Base-by-base conservation (phyloP, 92 coral and sea anemone species). In the Phymanthus crucifer region DNA sequence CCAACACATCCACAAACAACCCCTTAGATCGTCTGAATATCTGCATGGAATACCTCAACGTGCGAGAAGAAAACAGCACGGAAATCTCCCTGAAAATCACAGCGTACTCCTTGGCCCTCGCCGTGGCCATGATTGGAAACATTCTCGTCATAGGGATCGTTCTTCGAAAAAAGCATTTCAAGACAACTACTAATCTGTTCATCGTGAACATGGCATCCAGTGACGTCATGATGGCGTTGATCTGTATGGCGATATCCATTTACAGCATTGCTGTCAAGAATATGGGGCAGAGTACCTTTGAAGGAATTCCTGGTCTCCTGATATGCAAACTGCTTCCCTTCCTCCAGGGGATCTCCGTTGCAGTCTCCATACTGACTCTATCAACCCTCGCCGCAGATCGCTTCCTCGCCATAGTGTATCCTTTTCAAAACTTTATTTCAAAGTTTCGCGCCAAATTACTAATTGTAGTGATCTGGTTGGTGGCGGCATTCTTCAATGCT, bases 341-440 rank as follows among this genome's bases (percentile, higher is more conserved):
- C 70, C 45, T 84, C 38, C 92, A 88, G 56, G 88, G 86, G 45
- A 58, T 71, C 1, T 83, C 92, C 9, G 58, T 80, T 21, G 89
- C 83, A 0, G 89, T 80, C 12, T 88, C 92, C 3, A 79, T 88
- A 32, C 43, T 88, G 9, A 83, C 92, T 4, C 77, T 74, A 0
- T 71, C 83, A 6, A 75, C 85, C 1, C 76, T 88, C 31, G 92
- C 92, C 6, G 83, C 82, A 26, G 89, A 88, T 76, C 81, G 92
- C 12, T 88, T 84, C 48, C 86, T 84, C 43, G 92, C 92, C 40
- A 81, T 84, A 58, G 71, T 80, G 27, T 77, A 84, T 17, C 92
- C 92, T 0, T 84, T 88, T 52, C 74, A 75, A 1, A 38, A 64
- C 24, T 69, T 84, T 19, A 80, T 88, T 36, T 80, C 89, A 8